A percentile compares a stretch with the other conserved stretches of the same genome.
phyloP scores from a whole-genome alignment of 2,113 vertebrate genomes.

The Microcebus ravelobensis region DNA sequence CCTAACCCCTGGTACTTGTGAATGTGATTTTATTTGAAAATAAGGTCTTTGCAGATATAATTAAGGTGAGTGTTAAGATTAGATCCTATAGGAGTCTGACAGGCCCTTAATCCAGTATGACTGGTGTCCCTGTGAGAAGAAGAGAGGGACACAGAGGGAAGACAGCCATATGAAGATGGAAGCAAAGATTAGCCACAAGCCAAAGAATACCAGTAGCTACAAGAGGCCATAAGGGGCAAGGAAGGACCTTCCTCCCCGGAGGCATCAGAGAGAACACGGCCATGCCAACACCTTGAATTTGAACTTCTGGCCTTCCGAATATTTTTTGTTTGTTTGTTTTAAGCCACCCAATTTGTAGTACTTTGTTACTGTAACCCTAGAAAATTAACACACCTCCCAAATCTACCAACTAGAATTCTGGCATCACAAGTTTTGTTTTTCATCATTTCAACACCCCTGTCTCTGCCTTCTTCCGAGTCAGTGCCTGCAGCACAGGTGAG shows the following conservation, averaged over 20 bases:
- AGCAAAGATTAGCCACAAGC: background rate
- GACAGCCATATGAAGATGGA: background rate
- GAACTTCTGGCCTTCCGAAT: background rate
- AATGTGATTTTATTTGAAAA: background rate
- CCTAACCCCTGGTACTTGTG: background rate
- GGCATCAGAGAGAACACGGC: background rate
- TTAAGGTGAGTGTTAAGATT: background rate
- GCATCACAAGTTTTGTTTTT: too few relatives aligned
- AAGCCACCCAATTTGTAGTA: background rate
- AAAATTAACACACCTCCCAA: background rate
- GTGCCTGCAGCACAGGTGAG: background rate
- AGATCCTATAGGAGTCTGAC: background rate
- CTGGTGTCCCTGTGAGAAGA: background rate
- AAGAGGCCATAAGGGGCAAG: background rate
- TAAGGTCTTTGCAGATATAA: background rate
- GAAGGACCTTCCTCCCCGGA: background rate
- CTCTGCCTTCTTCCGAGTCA: background rate
- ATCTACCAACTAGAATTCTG: background rate
- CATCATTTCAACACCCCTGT: background rate
- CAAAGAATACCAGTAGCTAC: background rate
- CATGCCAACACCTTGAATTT: background rate
- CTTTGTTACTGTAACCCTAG: background rate
- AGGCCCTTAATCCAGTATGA: background rate
- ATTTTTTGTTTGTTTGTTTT: background rate
- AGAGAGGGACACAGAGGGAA: background rate